Conservation (phyloP, 92 coral and sea anemone genomes). For the Porites evermanni region DNA sequence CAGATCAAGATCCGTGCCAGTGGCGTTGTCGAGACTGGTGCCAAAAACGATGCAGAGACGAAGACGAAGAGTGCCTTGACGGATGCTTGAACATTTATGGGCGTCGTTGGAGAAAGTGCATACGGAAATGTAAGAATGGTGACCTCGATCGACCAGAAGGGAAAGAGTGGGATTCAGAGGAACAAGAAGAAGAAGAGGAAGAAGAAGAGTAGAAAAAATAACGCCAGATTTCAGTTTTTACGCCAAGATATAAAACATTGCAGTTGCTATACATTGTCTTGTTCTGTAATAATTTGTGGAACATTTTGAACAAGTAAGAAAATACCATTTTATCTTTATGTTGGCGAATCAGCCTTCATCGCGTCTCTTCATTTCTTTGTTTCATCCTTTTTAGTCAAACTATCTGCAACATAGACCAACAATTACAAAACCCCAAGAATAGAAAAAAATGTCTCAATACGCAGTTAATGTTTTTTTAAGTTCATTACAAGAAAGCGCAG, state of each 20-base stretch:
- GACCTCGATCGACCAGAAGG: constrained; percentile 28
- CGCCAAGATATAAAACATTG: not conserved
- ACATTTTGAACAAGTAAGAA: too few species aligned
- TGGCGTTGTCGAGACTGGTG: constrained; percentile 40
- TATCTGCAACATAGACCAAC: too few species aligned
- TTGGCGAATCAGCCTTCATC: too few species aligned
- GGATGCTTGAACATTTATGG: not conserved
- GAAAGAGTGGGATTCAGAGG: not conserved
- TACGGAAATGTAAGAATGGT: constrained; percentile 1
- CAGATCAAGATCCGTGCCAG: constrained; percentile 35
- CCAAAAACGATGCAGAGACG: not conserved
- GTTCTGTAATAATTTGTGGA: too few species aligned
- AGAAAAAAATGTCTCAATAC: too few species aligned
- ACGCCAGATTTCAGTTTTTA: not conserved
- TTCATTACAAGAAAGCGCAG: too few species aligned
- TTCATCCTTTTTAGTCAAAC: too few species aligned
- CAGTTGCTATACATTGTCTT: too few species aligned
- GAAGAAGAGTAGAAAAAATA: not conserved
- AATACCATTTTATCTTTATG: too few species aligned
- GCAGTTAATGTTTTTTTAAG: too few species aligned
- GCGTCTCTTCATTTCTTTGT: too few species aligned
- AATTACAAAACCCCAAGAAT: too few species aligned
- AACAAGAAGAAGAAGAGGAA: constrained; percentile 23
- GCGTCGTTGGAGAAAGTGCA: constrained; percentile 5
- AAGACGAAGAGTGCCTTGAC: constrained; percentile 17